Percentiles rank a stretch among this genome's conserved stretches.
These are phyloP conservation scores for Lathronympha strigana DNA, from an alignment of 2,888 invertebrate species.

Conservation along the genomic window DNA sequence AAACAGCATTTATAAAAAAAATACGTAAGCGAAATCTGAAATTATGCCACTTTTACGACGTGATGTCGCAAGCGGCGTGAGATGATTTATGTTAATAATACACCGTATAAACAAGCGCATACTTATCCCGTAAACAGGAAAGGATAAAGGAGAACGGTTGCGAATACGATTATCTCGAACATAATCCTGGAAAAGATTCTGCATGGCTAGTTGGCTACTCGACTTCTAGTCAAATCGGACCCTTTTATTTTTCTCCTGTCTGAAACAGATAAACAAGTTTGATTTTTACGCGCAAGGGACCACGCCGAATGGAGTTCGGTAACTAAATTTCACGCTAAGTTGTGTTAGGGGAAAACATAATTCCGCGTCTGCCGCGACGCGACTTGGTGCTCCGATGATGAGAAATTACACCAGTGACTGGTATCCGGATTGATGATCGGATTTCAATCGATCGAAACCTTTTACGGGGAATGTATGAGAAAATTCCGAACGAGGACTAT, in stretches of 20 bases:
- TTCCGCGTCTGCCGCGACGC: background rate
- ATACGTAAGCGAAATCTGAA: constrained; percentile 15
- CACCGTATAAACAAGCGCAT: constrained; percentile 31
- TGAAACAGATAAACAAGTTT: constrained; percentile 24
- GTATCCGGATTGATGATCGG: constrained; percentile 35
- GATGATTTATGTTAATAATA: constrained; percentile 37
- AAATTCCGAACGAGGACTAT: constrained; percentile 29
- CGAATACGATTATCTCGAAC: constrained; percentile 11
- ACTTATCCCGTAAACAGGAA: constrained; percentile 19
- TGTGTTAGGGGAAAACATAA: constrained; percentile 18
- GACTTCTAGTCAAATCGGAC: constrained; percentile 16
- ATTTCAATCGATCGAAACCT: constrained; percentile 34
- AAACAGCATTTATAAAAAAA: constrained; percentile 8
- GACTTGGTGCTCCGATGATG: constrained; percentile 27
- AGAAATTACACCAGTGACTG: constrained; percentile 34
- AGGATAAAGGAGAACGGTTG: constrained; percentile 15
- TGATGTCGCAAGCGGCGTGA: constrained; percentile 14
- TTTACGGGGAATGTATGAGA: constrained; percentile 35
- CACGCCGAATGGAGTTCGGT: constrained; percentile 3
- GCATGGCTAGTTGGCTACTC: constrained; percentile 8
- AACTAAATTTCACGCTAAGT: constrained; percentile 33
- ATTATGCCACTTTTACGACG: constrained; percentile 24
- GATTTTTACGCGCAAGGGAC: constrained; percentile 24
- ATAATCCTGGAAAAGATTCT: constrained; percentile 11
- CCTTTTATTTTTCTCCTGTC: constrained; percentile 17